Percentiles rank a stretch among this genome's conserved stretches.
phyloP scores from a whole-genome alignment of 1,140 invertebrate species.

The Bombyx mandarina region DNA sequence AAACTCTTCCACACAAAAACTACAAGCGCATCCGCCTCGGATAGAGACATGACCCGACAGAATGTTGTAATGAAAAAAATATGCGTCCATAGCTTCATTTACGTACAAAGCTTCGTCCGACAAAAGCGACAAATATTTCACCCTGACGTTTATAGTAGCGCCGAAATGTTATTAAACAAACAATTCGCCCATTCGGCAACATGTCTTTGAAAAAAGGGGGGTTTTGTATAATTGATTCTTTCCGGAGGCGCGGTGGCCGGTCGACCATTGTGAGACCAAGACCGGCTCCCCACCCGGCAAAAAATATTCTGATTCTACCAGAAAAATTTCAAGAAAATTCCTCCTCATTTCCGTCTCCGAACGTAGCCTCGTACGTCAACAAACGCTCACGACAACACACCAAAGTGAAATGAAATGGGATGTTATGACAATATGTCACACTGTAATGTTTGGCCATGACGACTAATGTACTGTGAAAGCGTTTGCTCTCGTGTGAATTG shows the following conservation, averaged over 20 bases:
- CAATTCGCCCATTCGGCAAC: slow-evolving; percentile 62
- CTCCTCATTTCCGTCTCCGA: slow-evolving; percentile 61
- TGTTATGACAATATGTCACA: slow-evolving; percentile 59
- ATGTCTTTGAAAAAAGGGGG: slow-evolving; percentile 44
- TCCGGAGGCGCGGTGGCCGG: slow-evolving; percentile 53
- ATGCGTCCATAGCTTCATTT: slow-evolving; percentile 32
- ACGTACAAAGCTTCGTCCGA: slow-evolving; percentile 35
- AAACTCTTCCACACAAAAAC: slow-evolving; percentile 44
- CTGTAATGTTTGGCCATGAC: slow-evolving; percentile 22
- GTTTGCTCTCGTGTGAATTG: slow-evolving; percentile 14
- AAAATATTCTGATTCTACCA: slow-evolving; percentile 60
- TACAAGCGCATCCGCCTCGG: slow-evolving; percentile 41
- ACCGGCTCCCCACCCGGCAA: slow-evolving; percentile 35
- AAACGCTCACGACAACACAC: slow-evolving; percentile 44
- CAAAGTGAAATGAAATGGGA: slow-evolving; percentile 61
- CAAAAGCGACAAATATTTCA: slow-evolving; percentile 56
- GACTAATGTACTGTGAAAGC: slow-evolving; percentile 22
- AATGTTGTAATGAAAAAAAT: slow-evolving; percentile 32
- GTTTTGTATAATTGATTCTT: slow-evolving; percentile 67
- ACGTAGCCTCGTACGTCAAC: slow-evolving; percentile 49
- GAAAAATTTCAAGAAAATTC: slow-evolving; percentile 53
- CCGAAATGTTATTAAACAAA: slow-evolving; percentile 69
- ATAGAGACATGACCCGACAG: slow-evolving; percentile 33
- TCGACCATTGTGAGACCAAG: slow-evolving; percentile 23
- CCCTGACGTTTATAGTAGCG: slow-evolving; percentile 47